Evolutionary conservation across 2,888 invertebrate species (phyloP).

Genomic region (Heliconius ismenius): DNA sequence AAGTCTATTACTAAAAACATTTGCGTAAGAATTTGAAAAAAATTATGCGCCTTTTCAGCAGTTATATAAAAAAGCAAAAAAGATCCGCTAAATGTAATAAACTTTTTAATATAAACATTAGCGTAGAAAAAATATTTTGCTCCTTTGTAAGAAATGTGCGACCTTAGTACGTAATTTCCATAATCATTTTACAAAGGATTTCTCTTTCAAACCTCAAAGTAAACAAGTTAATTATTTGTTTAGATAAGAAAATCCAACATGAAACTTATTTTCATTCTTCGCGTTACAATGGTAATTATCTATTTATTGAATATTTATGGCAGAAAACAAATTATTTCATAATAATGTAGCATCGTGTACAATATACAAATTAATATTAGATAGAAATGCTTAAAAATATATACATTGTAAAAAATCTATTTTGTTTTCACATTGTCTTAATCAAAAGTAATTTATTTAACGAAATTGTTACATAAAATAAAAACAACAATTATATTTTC

Average conservation of each 20-base stretch:
- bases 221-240: slow-evolving; percentile 42
- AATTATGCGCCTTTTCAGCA: not conserved
- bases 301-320: not conserved
- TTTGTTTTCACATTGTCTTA: not conserved
- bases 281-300: slow-evolving; percentile 27
- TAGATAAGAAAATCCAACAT: slow-evolving; percentile 30
- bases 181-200: slow-evolving; percentile 45
- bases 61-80: slow-evolving; percentile 24
- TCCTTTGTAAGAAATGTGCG: slow-evolving; percentile 30
- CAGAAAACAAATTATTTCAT: not conserved
- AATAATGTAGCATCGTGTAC: not conserved
- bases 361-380: no score
- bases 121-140: slow-evolving; percentile 31
- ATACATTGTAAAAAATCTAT: not conserved
- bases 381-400: no score
- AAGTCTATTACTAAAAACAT: no score
- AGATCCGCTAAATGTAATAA: slow-evolving; percentile 34
- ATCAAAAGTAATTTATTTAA: not conserved
- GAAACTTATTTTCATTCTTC: slow-evolving; percentile 37
- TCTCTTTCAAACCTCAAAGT: slow-evolving; percentile 44
- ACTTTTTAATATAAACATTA: slow-evolving; percentile 39
- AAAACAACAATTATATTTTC: not conserved
- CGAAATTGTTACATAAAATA: not conserved
- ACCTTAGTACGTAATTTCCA: slow-evolving; percentile 36
- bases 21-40: not conserved